phyloP scores from a whole-genome alignment of 2,113 vertebrate genomes.

The Spea multiplicata region DNA sequence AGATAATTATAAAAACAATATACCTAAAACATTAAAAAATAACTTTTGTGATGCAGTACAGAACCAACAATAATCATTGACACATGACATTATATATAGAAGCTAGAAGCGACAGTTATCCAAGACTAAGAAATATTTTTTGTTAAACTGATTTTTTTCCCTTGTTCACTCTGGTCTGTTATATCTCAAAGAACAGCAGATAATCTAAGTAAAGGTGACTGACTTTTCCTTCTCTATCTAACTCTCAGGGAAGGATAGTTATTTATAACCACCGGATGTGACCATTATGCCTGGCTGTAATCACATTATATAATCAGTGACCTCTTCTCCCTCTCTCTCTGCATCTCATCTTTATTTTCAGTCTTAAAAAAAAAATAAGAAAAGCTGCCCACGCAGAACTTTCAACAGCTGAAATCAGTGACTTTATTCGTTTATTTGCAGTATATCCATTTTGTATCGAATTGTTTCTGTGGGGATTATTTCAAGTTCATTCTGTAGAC shows the following conservation, averaged over 20 bases:
- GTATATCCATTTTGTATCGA: neutral
- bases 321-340: neutral
- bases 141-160: neutral
- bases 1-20: no score
- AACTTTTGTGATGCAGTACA: no score
- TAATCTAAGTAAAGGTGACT: neutral
- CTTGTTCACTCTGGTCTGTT: neutral
- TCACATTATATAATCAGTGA: conserved; percentile 7
- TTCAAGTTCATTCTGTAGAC: neutral
- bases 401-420: neutral
- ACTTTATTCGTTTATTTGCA: neutral
- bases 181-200: neutral
- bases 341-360: neutral
- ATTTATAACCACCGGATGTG: conserved; percentile 3
- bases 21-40: no score
- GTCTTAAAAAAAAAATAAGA: neutral
- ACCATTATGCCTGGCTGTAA: neutral
- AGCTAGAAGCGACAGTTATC: no score
- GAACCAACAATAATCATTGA: no score
- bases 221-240: neutral
- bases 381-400: neutral
- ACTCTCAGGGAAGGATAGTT: neutral
- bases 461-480: neutral
- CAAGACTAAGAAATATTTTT: neutral
- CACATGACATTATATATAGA: no score